Percentiles rank a stretch among this genome's conserved stretches.
Evolutionary conservation across 2,888 invertebrate species (phyloP).

Genomic region (Drosophila longiperda): DNA sequence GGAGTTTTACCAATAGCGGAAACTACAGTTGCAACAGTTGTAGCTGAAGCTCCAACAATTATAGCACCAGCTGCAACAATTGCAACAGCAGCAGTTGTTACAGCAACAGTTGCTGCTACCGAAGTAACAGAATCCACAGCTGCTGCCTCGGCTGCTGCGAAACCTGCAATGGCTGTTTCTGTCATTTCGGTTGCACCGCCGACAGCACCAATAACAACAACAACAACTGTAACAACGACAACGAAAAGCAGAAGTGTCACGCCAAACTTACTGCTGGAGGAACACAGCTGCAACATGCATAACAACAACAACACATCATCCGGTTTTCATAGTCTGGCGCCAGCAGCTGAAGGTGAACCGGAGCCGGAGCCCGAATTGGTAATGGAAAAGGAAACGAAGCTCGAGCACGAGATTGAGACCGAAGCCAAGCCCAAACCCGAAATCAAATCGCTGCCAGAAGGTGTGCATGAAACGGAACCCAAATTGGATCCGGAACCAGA

Average conservation of each 20-base stretch:
- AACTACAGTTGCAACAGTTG: not conserved
- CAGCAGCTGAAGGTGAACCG: constrained; percentile 5
- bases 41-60: not conserved
- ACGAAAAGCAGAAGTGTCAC: constrained; percentile 35
- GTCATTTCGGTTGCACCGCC: constrained; percentile 69
- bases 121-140: constrained; percentile 3
- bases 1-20: not conserved
- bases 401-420: not conserved
- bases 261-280: constrained; percentile 56
- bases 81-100: not conserved
- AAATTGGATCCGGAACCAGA: not conserved
- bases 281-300: constrained; percentile 73
- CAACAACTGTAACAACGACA: not conserved
- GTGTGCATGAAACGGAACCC: not conserved
- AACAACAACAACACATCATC: constrained; percentile 80
- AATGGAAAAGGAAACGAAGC: not conserved
- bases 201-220: not conserved
- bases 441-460: constrained; percentile 1
- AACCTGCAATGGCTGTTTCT: constrained; percentile 58
- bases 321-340: constrained; percentile 76
- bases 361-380: not conserved
- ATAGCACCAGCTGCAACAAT: not conserved
- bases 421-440: not conserved
- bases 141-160: not conserved
- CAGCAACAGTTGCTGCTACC: not conserved